A percentile compares a stretch with the other conserved stretches of the same genome.
Evolutionary conservation across 1,140 invertebrate species (phyloP).

Genomic region (Papilio xuthus): DNA sequence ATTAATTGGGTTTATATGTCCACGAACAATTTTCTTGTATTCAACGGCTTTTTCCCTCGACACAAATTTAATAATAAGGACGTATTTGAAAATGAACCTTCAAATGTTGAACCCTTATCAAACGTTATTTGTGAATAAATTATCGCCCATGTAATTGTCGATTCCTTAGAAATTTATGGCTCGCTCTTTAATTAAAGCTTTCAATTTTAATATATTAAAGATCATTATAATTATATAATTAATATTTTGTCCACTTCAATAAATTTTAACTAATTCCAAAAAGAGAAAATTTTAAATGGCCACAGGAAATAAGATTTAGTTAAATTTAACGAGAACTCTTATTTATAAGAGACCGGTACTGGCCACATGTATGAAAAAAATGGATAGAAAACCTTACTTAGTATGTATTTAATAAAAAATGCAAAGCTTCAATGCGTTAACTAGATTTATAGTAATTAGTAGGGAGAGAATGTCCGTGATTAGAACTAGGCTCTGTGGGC

Average conservation of each 20-base stretch:
- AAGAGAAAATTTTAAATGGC: too few species aligned
- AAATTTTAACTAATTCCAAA: too few species aligned
- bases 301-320: too few species aligned
- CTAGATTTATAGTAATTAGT: background rate
- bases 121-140: constrained; percentile 23
- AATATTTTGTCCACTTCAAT: background rate
- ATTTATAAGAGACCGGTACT: too few species aligned
- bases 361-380: too few species aligned
- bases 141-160: background rate
- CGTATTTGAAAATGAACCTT: background rate
- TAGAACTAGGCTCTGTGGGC: background rate
- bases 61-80: constrained; percentile 1
- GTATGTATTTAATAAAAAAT: too few species aligned
- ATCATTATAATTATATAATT: background rate
- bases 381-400: too few species aligned
- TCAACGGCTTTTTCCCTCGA: background rate
- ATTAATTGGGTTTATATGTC: constrained; percentile 10
- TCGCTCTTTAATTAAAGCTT: background rate
- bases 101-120: background rate
- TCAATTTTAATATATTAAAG: background rate
- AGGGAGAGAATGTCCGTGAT: background rate
- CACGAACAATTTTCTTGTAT: constrained; percentile 4
- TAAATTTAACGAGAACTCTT: too few species aligned
- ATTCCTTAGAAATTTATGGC: background rate
- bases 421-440: background rate